Evolutionary conservation across 2,888 invertebrate species (phyloP), one percentile per base, ranked within the genome.

Genomic region (Scelioninae gen. 1): DNA sequence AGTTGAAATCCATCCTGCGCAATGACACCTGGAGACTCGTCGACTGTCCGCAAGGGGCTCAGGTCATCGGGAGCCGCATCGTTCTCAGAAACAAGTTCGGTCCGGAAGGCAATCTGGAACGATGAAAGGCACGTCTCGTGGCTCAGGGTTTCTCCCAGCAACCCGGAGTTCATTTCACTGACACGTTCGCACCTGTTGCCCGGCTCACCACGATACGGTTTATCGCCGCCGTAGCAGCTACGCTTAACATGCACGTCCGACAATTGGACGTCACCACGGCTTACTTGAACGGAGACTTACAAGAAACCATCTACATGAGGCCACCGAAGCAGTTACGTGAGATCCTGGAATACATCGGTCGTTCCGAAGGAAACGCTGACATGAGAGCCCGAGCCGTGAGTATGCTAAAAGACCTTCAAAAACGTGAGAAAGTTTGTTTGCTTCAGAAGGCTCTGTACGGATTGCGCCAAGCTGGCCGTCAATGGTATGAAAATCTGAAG

Each of bases 11-110:
- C 6, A 23, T 69, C 15, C 4, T 69, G 7, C 32, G n/a, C n/a
- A 69, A 56, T 5, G 56, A 86, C n/a, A 87, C 68, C 7, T 69
- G 68, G 68, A 11, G 6, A 0, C 9, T 66, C 9, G 66, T 66
- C n/a, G 29, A 53, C 5, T 40, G 16, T 29, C 66, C 66, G n/a
- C 10, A 11, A 7, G 38, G 16, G n/a, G 5, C 4, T 4, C 8
- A 49, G 5, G 29, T 63, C 2, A 66, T 66, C 32, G 66, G 66
- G 1, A n/a, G 53, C 15, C 53, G 66, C 10, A 31, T 66, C 0
- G 43, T 55, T 1, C 32, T 71, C 23, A 1, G 23, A 4, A 23
- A 23, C 23, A 23, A 23, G 23, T 23, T 23, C 23, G 23, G 23
- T 23, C 23, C 23, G 4, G 23, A 23, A 23, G n/a, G n/a, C n/a